These are phyloP conservation scores for Oncorhynchus keta DNA, from an alignment of 2,113 vertebrate species.

Conservation along the genomic window DNA sequence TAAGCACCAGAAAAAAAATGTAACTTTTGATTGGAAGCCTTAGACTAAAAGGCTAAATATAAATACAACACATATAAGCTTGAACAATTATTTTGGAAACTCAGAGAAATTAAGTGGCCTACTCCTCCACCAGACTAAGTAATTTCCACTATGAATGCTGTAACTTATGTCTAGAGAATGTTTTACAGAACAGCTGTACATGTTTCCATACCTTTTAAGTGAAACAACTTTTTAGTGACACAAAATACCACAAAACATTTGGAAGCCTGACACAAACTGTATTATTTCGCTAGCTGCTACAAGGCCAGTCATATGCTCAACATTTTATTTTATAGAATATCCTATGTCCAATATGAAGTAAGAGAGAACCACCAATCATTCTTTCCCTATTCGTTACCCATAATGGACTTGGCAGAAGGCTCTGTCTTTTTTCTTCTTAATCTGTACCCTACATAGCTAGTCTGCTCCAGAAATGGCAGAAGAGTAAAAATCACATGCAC, in stretches of 20 bases:
- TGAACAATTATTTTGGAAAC: not conserved
- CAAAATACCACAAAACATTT: conserved; percentile 3
- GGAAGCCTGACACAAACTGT: conserved; percentile 2
- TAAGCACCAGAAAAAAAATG: too few relatives aligned
- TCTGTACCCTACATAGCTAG: conserved; percentile 19
- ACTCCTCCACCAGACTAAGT: not conserved
- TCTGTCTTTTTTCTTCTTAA: conserved; percentile 16
- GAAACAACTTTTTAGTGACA: conserved; percentile 27
- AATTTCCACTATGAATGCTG: not conserved
- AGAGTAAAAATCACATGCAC: conserved; percentile 45
- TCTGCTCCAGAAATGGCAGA: conserved; percentile 28
- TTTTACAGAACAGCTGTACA: conserved; percentile 19
- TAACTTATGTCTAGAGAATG: conserved; percentile 30
- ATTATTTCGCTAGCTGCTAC: conserved; percentile 3
- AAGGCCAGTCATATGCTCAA: conserved; percentile 35
- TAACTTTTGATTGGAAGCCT: too few relatives aligned
- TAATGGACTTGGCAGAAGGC: conserved; percentile 23
- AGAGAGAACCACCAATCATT: conserved; percentile 28
- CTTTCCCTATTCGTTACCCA: conserved; percentile 17
- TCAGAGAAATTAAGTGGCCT: not conserved
- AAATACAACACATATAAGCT: not conserved
- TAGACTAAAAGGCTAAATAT: too few relatives aligned
- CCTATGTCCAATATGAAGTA: conserved; percentile 40
- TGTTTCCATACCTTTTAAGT: conserved; percentile 20
- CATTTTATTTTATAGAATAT: conserved; percentile 41